Evolutionary conservation across 2,888 invertebrate genomes (phyloP), one percentile per base, ranked within the genome.

Genomic region (Penaeus monodon): DNA sequence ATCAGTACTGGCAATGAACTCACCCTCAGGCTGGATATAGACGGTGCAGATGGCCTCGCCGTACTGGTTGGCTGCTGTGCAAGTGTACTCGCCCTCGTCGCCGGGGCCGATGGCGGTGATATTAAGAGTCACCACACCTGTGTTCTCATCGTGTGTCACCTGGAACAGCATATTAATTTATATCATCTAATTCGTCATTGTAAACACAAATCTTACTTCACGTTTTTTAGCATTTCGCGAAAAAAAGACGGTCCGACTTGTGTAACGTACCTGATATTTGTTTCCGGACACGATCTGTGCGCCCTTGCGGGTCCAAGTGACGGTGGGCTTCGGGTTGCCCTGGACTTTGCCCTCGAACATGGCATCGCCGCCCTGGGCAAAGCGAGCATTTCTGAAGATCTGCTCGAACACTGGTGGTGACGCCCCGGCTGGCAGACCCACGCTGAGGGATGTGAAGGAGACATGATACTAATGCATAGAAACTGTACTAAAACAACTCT

Each of bases 41-140:
- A 98, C 97, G 89, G 97, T 97, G 93, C 98, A 98, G 92, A 98
- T 97, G 74, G 98, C 98, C 93, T 98, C 98, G 88, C 99, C 99
- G 91, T 97, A 97, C 92, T 97, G 96, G 93, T 98, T 98, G 91
- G 96, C 95, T 78, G 98, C 98, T 89, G 96, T 97, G 93, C 98
- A 98, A 1, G 97, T 97, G 93, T 98, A 98, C 93, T 98, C 98
- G 91, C 98, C 98, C 92, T 98, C 97, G 93, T 98, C 98, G 82
- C 98, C 98, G 86, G 97, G 97, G 89, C 98, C 98, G 91, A 98
- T 97, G 92, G 97, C 96, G 92, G 96, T 96, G 92, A 99, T 99
- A 91, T 97, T 95, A 91, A 99, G 94, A 89, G 96, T 96, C 91
- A 97, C 97, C 91, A 96, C 95, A 84, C 99, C 99, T 91, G 96